Conservation (phyloP, 2,797 vertebrate species). For the Artibeus lituratus region DNA sequence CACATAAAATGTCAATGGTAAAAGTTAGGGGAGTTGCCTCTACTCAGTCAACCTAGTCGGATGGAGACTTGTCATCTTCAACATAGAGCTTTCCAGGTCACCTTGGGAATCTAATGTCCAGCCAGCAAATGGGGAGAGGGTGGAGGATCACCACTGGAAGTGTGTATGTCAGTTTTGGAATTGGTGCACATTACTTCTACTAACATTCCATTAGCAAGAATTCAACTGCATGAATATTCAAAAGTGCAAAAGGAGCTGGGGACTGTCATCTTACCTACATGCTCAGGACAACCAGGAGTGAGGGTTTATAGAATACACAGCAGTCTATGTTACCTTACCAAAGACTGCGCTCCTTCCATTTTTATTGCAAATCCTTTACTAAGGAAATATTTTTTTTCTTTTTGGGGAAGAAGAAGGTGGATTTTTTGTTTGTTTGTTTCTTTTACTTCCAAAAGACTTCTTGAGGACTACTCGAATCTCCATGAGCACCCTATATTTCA, state of each 20-base stretch:
- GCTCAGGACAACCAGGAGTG: background rate
- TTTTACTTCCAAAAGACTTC: background rate
- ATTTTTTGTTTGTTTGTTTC: background rate
- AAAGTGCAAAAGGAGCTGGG: background rate
- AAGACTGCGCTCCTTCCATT: background rate
- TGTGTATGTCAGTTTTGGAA: background rate
- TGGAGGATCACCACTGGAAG: background rate
- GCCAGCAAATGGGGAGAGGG: background rate
- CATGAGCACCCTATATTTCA: background rate
- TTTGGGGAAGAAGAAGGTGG: background rate
- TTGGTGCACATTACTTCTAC: background rate
- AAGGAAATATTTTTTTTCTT: background rate
- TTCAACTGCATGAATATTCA: background rate
- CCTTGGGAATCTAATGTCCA: background rate
- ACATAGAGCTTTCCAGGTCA: background rate
- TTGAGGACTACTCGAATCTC: background rate
- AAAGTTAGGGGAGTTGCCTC: background rate
- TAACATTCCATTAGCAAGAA: background rate
- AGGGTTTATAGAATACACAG: background rate
- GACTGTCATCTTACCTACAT: background rate
- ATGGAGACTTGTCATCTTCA: background rate
- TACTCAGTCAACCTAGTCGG: background rate
- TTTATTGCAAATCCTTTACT: background rate
- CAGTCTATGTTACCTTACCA: background rate
- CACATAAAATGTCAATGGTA: background rate